Conservation (phyloP, 1,140 invertebrate genomes). For the Euwallacea fornicatus region DNA sequence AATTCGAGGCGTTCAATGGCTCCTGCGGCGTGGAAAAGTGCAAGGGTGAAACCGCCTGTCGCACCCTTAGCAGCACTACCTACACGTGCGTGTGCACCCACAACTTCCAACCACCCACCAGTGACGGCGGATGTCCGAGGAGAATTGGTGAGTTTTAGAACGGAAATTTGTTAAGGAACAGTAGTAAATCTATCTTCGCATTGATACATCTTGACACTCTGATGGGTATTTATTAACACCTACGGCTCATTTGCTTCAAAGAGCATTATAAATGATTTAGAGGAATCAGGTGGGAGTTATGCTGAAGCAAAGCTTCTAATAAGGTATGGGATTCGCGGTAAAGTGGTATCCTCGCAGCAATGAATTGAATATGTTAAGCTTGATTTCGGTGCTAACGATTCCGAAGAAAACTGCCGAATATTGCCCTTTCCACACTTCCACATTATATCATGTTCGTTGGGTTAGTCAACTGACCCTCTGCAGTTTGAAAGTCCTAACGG, state of each 20-base stretch:
- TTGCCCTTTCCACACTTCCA: too few relatives aligned
- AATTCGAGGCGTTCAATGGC: constrained; percentile 42
- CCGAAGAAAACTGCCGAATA: too few relatives aligned
- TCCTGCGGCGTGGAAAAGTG: constrained; percentile 60
- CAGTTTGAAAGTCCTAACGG: too few relatives aligned
- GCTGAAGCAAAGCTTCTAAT: background rate
- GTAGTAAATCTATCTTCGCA: too few relatives aligned
- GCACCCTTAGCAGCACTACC: constrained; percentile 53
- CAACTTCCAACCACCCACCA: constrained; percentile 62
- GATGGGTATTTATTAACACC: constrained; percentile 1
- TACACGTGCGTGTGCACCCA: constrained; percentile 69
- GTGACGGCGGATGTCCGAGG: constrained; percentile 65
- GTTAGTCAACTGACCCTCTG: too few relatives aligned
- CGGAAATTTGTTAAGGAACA: too few relatives aligned
- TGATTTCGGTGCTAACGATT: too few relatives aligned
- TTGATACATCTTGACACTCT: too few relatives aligned
- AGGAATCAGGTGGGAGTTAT: background rate
- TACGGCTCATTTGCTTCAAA: constrained; percentile 11
- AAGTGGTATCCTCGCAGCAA: too few relatives aligned
- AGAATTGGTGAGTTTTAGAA: constrained; percentile 55
- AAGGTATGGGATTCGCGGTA: too few relatives aligned
- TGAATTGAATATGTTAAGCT: too few relatives aligned
- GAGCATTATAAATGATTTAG: constrained; percentile 9
- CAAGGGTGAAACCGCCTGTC: constrained; percentile 64
- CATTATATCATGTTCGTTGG: too few relatives aligned